Evolutionary conservation across 2,797 vertebrate genomes (phyloP).

Genomic region (Nyctalus aviator): DNA sequence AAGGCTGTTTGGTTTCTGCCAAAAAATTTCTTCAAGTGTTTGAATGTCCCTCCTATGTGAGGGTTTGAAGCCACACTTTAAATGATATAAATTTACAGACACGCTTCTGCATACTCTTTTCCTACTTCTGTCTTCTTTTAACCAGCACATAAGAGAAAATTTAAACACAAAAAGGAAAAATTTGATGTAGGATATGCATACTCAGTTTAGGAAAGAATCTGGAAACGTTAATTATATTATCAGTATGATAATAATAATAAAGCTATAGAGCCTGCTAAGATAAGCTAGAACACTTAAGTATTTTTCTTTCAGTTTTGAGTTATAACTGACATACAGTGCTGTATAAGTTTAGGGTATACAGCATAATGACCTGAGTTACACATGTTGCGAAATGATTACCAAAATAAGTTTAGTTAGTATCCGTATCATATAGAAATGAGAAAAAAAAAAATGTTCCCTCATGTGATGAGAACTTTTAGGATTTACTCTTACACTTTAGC

Average conservation of each 20-base stretch:
- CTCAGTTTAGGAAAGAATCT: background rate
- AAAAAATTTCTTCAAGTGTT: background rate
- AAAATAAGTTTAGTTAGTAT: background rate
- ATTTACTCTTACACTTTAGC: too few species aligned
- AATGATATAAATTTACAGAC: background rate
- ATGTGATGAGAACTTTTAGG: background rate
- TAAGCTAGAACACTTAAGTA: background rate
- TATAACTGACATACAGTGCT: background rate
- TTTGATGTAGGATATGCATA: background rate
- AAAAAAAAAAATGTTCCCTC: background rate
- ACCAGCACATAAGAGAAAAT: background rate
- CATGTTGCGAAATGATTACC: background rate
- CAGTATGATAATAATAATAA: background rate
- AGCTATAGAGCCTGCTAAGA: background rate
- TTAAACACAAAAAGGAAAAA: background rate
- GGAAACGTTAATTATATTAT: background rate
- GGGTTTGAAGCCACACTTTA: background rate
- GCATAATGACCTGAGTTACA: background rate
- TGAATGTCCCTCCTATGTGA: background rate
- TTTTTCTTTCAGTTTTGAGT: background rate
- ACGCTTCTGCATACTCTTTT: background rate
- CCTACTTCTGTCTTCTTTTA: background rate
- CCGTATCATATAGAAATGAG: background rate
- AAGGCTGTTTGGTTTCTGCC: background rate
- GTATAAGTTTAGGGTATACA: background rate